Percentiles rank a stretch among this genome's conserved stretches.
Evolutionary conservation across 2,113 vertebrate species (phyloP).

Genomic region (Tragelaphus strepsiceros): DNA sequence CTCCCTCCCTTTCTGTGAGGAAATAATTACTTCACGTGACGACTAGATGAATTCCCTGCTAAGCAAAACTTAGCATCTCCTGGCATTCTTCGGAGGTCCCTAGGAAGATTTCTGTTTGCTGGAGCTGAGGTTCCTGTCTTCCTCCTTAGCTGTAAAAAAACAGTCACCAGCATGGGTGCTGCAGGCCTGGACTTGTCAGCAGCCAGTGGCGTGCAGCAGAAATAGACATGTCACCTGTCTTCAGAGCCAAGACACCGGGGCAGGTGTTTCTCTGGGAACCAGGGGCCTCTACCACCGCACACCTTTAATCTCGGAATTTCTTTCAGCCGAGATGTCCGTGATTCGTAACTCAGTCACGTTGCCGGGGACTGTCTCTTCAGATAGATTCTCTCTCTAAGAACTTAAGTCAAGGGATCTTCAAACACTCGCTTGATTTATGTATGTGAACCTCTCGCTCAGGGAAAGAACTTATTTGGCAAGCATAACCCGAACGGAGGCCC

Average conservation of each 20-base stretch:
- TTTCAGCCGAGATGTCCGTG: slow-evolving; percentile 32
- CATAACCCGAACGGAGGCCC: slow-evolving; percentile 12
- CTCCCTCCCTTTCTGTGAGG: background rate
- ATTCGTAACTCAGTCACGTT: slow-evolving; percentile 75
- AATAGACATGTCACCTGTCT: slow-evolving; percentile 56
- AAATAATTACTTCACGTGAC: rapidly evolving
- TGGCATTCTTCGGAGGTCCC: background rate
- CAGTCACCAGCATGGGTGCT: background rate
- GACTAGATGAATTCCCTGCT: rapidly evolving
- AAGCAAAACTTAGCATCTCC: background rate
- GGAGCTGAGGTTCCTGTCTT: background rate
- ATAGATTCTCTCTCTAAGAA: slow-evolving; percentile 72
- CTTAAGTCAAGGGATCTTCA: slow-evolving; percentile 77
- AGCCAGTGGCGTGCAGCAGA: background rate
- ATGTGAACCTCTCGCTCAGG: slow-evolving; percentile 40
- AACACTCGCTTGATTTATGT: slow-evolving; percentile 69
- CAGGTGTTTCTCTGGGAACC: slow-evolving; percentile 61
- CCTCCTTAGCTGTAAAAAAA: background rate
- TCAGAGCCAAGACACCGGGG: background rate
- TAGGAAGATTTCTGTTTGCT: background rate
- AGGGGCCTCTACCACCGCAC: background rate
- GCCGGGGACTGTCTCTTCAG: slow-evolving; percentile 59
- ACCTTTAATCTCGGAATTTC: slow-evolving; percentile 56
- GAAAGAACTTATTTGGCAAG: slow-evolving; percentile 69
- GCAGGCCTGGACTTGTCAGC: slow-evolving; percentile 25